A percentile compares a stretch with the other conserved stretches of the same genome.
Evolutionary conservation across 2,113 vertebrate genomes (phyloP).

Genomic region (Rhegmatorhina hoffmannsi): DNA sequence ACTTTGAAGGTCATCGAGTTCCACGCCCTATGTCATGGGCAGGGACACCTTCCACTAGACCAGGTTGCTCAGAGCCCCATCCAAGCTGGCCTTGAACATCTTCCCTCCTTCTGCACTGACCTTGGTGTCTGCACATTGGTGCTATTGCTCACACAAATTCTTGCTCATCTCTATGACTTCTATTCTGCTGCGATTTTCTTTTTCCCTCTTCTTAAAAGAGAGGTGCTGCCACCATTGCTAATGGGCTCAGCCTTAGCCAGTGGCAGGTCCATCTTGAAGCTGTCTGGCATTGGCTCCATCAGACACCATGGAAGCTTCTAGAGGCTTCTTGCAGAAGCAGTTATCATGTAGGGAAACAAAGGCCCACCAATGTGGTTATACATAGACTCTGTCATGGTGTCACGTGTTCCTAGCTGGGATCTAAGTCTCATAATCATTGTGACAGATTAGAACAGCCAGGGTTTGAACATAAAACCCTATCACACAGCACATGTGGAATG

Average conservation of each 20-base stretch:
- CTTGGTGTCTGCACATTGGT: neutral
- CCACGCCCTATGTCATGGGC: rapidly evolving
- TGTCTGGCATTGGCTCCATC: neutral
- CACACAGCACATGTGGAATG: rapidly evolving
- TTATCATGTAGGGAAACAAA: neutral
- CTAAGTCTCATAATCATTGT: neutral
- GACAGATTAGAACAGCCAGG: neutral
- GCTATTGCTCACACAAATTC: neutral
- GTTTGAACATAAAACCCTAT: neutral
- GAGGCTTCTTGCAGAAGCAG: neutral
- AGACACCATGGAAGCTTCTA: neutral
- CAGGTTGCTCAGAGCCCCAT: neutral
- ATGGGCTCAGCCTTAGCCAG: neutral
- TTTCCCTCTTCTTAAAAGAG: neutral
- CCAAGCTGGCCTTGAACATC: neutral
- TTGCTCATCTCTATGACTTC: neutral
- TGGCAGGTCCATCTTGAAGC: rapidly evolving
- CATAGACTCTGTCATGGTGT: neutral
- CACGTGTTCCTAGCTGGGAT: neutral
- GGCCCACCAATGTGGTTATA: neutral
- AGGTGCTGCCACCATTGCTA: neutral
- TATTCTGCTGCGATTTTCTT: neutral
- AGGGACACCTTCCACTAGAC: neutral
- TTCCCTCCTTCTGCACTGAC: neutral
- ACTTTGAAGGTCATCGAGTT: neutral